Conservation (phyloP, 2,797 vertebrate genomes). For the Rhinophrynus dorsalis region DNA sequence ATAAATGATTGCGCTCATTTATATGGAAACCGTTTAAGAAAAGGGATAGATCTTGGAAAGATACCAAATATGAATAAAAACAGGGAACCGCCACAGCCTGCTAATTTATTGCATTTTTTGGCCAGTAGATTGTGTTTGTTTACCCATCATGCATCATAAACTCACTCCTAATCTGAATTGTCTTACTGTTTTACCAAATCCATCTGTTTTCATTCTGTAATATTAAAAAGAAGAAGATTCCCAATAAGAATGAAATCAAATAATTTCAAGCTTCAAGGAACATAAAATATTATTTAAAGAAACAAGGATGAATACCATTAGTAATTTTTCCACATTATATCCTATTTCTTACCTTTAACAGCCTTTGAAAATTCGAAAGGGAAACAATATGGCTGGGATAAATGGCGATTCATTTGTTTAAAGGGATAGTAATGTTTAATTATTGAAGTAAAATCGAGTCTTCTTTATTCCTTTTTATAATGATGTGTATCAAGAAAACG, state of each 20-base stretch:
- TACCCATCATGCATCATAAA: conserved; percentile 1
- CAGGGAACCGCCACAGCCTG: neutral
- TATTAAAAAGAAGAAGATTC: neutral
- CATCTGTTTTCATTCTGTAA: neutral
- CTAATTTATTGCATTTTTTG: neutral
- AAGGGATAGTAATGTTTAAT: no score
- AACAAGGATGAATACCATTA: no score
- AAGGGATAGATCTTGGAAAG: neutral
- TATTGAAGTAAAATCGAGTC: no score
- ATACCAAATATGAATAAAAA: neutral
- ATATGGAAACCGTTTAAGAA: neutral
- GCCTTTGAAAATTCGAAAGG: no score
- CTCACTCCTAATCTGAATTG: conserved; percentile 1
- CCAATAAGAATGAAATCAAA: neutral
- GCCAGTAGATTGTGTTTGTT: neutral
- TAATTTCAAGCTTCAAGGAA: conserved; percentile 3
- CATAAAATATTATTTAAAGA: neutral
- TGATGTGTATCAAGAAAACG: no score
- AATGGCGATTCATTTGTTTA: no score
- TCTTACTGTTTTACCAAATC: neutral
- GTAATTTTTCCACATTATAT: no score
- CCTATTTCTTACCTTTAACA: no score
- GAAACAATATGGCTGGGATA: no score
- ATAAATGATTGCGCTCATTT: neutral
- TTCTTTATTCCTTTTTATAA: no score